phyloP scores from a whole-genome alignment of 2,888 invertebrate species.

The Crepidodera aurea region DNA sequence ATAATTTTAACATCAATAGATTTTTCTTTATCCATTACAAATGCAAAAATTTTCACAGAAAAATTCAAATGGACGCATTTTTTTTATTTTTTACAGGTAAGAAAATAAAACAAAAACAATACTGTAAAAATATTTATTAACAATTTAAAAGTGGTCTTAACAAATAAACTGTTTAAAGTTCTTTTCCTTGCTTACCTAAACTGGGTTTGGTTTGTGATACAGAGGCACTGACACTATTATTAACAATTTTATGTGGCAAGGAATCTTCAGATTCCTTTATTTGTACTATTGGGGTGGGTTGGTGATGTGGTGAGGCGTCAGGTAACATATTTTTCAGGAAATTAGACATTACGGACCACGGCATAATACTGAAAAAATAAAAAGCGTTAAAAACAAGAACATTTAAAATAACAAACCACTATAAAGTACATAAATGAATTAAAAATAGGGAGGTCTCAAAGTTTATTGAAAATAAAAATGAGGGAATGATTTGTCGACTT shows the following conservation, averaged over 20 bases:
- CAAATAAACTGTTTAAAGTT: conserved; percentile 35
- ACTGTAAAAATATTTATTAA: background rate
- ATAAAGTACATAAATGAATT: no score
- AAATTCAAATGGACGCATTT: no score
- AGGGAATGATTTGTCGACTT: no score
- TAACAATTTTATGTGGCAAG: conserved; percentile 29
- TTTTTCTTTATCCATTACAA: no score
- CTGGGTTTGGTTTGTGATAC: conserved; percentile 43
- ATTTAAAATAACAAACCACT: no score
- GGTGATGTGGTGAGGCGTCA: conserved; percentile 68
- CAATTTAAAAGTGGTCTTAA: background rate
- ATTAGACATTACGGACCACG: conserved; percentile 74
- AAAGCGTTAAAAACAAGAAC: no score
- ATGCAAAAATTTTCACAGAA: no score
- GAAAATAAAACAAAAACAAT: no score
- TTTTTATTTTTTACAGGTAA: no score
- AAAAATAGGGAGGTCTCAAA: no score
- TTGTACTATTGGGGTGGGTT: conserved; percentile 36
- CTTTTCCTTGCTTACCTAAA: conserved; percentile 40
- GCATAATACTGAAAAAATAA: conserved; percentile 70
- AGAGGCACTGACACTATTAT: conserved; percentile 38
- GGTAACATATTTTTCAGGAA: conserved; percentile 72
- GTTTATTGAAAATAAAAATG: no score
- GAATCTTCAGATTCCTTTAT: conserved; percentile 34
- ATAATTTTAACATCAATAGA: no score